Evolutionary conservation across 2,888 invertebrate genomes (phyloP).

Genomic region (Drosophila ezoana): DNA sequence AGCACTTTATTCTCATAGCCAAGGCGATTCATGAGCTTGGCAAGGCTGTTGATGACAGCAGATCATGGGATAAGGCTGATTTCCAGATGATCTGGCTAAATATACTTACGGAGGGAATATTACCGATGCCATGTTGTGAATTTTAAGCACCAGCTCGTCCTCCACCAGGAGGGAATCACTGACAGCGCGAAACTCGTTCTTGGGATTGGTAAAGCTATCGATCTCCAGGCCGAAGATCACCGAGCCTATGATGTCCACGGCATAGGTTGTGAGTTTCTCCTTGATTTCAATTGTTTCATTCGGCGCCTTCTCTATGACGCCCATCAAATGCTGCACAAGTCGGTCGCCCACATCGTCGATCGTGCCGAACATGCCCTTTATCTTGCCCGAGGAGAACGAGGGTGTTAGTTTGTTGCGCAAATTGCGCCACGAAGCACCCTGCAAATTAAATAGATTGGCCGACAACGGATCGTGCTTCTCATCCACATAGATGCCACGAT

Average conservation of each 20-base stretch:
- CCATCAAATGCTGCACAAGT: conserved; percentile 85
- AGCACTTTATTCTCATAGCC: conserved; percentile 63
- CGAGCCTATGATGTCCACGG: conserved; percentile 85
- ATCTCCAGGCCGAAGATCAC: conserved; percentile 85
- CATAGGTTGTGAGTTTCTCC: conserved; percentile 77
- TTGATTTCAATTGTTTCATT: conserved; percentile 85
- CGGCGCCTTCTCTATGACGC: conserved; percentile 70
- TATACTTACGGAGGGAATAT: conserved; percentile 78
- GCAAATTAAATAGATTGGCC: conserved; percentile 85
- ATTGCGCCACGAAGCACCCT: conserved; percentile 87
- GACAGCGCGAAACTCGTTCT: conserved; percentile 81
- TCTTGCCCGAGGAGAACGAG: conserved; percentile 88
- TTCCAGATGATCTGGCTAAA: rapidly evolving
- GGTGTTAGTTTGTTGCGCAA: conserved; percentile 88
- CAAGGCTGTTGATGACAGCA: conserved; percentile 45
- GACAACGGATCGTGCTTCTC: conserved; percentile 88
- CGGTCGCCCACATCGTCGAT: conserved; percentile 87
- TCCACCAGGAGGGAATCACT: conserved; percentile 52
- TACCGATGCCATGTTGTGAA: conserved; percentile 63
- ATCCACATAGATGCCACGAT: conserved; percentile 88
- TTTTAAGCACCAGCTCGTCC: conserved; percentile 28
- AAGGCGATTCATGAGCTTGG: conserved; percentile 57
- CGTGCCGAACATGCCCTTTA: conserved; percentile 88
- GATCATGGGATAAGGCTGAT: background rate
- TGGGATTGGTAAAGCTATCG: conserved; percentile 81